These are phyloP conservation scores for Mormyrus hasselquistii DNA, from an alignment of 2,797 vertebrate genomes.

Conservation along the genomic window DNA sequence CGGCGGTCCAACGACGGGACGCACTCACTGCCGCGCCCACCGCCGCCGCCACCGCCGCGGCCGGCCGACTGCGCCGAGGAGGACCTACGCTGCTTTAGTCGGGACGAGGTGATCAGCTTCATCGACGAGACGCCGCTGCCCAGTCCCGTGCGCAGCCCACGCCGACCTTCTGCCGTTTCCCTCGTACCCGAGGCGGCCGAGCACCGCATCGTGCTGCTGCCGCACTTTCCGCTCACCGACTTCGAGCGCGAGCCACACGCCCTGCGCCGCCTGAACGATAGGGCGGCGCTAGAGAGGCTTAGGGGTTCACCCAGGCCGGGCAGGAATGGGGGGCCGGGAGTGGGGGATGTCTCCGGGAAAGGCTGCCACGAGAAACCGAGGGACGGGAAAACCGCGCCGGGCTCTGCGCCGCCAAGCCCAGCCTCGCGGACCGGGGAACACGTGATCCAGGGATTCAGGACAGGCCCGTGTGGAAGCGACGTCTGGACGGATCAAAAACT, in stretches of 20 bases:
- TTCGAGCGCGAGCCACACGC: constrained; percentile 79
- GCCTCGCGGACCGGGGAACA: constrained; percentile 39
- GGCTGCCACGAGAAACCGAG: constrained; percentile 35
- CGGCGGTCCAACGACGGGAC: constrained; percentile 74
- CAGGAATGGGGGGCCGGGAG: constrained; percentile 38
- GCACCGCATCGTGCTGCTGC: constrained; percentile 50
- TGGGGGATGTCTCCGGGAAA: constrained; percentile 42
- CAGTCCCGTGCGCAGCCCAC: constrained; percentile 66
- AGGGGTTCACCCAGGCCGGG: constrained; percentile 39
- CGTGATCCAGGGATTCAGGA: constrained; percentile 47
- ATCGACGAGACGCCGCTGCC: constrained; percentile 71
- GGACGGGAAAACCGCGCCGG: constrained; percentile 36
- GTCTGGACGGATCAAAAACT: constrained; percentile 61
- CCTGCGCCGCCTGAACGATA: constrained; percentile 58
- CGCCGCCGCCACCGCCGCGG: constrained; percentile 12
- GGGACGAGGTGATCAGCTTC: constrained; percentile 74
- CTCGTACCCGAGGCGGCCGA: constrained; percentile 63
- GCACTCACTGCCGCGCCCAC: constrained; percentile 62
- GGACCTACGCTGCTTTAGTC: constrained; percentile 68
- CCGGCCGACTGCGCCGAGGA: constrained; percentile 41
- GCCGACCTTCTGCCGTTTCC: constrained; percentile 64
- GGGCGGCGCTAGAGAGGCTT: constrained; percentile 28
- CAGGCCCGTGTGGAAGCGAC: constrained; percentile 37
- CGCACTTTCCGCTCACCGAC: constrained; percentile 73
- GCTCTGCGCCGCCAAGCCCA: constrained; percentile 37